Base-by-base conservation (phyloP, 2,888 invertebrate genomes). In the Drosophila ustulata region DNA sequence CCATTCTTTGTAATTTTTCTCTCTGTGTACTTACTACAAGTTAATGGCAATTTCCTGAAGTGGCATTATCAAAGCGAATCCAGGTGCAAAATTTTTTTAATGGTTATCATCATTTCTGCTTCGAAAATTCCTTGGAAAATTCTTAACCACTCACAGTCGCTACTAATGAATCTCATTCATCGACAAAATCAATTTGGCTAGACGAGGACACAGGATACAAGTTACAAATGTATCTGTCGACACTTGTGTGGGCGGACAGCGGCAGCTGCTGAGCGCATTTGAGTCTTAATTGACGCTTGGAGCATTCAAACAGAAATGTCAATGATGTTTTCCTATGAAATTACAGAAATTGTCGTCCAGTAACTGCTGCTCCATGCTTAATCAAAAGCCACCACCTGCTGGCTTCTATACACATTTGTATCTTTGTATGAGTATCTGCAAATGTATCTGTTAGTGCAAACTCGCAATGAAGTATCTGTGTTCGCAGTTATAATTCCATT, bases 401-500 rank as follows among this genome's bases (percentile, higher is more conserved):
- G 45, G 55, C 51, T 51, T 41, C 49, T 39, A 39, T 1, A 18
- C 18, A 18, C 47, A 13, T 32, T 37, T n/a, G n/a, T 37, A n/a
- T n/a, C 11, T 37, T 9, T 32, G 2, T 32, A 3, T 37, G 5
- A n/a, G 18, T 18, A 28, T 32, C 26, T 30, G 30, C 23, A 39
- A 13, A 2, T 37, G 18, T 18, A 28, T 32, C 26, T 39, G 30
- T n/a, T 30, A 13, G 43, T 25, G 8, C 30, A 32, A 4, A 13
- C 32, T 7, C 49, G 23, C n/a, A 30, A 18, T 30, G 26, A 7
- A 51, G 47, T 18, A 13, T 50, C 13, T 6, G 30, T 55, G 52
- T 37, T 66, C 70, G 66, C 75, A 74, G 83, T 66, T 72, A 72
- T 68, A 69, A 72, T 71, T 82, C 71, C 83, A 73, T 67, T 82